These are phyloP conservation scores for Trididemnum miniatum DNA, from an alignment of 23 tunicate species.

Conservation along the genomic window DNA sequence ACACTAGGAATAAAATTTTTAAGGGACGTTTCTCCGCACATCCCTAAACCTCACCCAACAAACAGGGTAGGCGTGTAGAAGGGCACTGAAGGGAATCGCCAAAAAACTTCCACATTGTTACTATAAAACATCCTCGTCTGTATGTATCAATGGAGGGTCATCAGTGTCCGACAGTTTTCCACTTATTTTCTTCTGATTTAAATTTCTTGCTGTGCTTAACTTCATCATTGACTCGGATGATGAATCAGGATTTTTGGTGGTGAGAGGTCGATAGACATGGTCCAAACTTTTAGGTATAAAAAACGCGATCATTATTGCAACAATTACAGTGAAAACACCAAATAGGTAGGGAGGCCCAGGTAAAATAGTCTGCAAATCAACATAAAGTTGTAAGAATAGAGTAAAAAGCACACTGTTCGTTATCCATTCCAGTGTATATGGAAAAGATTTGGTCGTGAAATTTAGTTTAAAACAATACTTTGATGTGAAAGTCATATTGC, in stretches of 20 bases:
- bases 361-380: slow-evolving; percentile 67
- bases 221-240: background rate
- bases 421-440: too few relatives aligned
- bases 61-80: too few relatives aligned
- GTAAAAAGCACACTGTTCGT: too few relatives aligned
- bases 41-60: too few relatives aligned
- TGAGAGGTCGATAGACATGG: slow-evolving; percentile 6
- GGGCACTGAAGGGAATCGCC: too few relatives aligned
- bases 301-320: slow-evolving; percentile 81
- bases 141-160: slow-evolving; percentile 14
- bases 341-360: slow-evolving; percentile 99
- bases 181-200: slow-evolving; percentile 11
- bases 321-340: slow-evolving; percentile 69
- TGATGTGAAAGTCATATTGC: too few relatives aligned
- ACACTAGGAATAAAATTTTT: too few relatives aligned
- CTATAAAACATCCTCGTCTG: slow-evolving; percentile 5
- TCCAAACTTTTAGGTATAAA: slow-evolving; percentile 62
- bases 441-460: too few relatives aligned
- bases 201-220: slow-evolving; percentile 3
- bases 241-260: slow-evolving; percentile 39
- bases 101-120: background rate
- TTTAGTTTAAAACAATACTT: too few relatives aligned
- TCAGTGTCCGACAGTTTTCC: slow-evolving; percentile 68
- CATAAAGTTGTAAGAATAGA: too few relatives aligned
- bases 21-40: too few relatives aligned